Evolutionary conservation across 2,113 vertebrate genomes (phyloP).

Genomic region (Xerus inauris): DNA sequence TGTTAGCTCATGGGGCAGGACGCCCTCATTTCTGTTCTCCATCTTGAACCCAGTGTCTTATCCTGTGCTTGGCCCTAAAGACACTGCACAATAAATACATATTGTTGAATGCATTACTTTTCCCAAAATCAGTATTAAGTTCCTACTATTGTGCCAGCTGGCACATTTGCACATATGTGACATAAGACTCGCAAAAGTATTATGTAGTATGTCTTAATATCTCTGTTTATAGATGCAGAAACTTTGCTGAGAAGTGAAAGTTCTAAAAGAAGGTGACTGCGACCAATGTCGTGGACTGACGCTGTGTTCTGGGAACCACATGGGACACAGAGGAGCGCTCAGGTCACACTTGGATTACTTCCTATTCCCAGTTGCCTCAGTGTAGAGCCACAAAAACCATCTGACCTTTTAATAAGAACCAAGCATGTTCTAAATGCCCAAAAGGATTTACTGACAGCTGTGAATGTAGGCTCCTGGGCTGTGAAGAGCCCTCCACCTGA

Average conservation of each 20-base stretch:
- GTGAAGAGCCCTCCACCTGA: neutral
- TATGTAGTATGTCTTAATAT: neutral
- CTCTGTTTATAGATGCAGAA: neutral
- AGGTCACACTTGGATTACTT: neutral
- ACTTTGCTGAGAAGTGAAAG: neutral
- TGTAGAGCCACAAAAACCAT: neutral
- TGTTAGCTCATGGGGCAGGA: neutral
- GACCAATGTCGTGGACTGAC: rapidly evolving
- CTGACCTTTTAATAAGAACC: neutral
- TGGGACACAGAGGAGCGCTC: neutral
- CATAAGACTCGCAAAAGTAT: neutral
- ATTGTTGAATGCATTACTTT: neutral
- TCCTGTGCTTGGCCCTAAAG: neutral
- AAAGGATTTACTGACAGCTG: neutral
- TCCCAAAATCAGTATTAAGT: neutral
- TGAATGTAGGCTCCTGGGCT: neutral
- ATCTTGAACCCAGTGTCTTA: neutral
- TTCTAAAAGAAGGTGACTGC: neutral
- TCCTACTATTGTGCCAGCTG: neutral
- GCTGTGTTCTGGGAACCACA: neutral
- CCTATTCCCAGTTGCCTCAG: neutral
- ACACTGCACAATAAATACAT: neutral
- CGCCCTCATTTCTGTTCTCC: neutral
- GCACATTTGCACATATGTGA: neutral
- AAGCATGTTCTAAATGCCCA: neutral